A percentile compares a stretch with the other conserved stretches of the same genome.
Conservation (phyloP, 2,797 vertebrate species). For the Silurus aristotelis region DNA sequence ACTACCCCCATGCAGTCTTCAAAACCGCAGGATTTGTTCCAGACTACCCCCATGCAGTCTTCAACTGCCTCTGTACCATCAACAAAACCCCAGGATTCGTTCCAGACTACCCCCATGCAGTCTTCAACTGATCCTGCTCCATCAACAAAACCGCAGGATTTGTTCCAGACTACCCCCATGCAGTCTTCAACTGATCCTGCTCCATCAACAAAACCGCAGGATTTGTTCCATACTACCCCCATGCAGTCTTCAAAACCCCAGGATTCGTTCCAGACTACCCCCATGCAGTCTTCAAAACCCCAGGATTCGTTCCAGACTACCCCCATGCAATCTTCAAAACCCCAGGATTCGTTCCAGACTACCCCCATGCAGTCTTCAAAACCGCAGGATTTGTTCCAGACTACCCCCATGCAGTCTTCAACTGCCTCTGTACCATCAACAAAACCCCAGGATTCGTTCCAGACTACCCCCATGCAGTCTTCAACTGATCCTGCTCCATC, state of each 20-base stretch:
- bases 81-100: neutral
- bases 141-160: neutral
- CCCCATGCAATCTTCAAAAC: neutral
- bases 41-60: neutral
- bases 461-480: neutral
- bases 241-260: neutral
- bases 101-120: neutral
- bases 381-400: neutral
- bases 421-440: no score
- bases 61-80: no score
- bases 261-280: neutral
- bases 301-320: neutral
- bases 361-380: neutral
- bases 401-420: neutral
- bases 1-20: neutral
- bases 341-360: neutral
- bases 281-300: neutral
- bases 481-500: no score
- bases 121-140: neutral
- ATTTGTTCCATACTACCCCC: neutral
- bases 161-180: neutral
- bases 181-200: conserved; percentile 5
- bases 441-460: neutral
- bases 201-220: no score
- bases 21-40: neutral